phyloP scores from a whole-genome alignment of 2,113 vertebrate genomes.

The Nesospiza acunhae region DNA sequence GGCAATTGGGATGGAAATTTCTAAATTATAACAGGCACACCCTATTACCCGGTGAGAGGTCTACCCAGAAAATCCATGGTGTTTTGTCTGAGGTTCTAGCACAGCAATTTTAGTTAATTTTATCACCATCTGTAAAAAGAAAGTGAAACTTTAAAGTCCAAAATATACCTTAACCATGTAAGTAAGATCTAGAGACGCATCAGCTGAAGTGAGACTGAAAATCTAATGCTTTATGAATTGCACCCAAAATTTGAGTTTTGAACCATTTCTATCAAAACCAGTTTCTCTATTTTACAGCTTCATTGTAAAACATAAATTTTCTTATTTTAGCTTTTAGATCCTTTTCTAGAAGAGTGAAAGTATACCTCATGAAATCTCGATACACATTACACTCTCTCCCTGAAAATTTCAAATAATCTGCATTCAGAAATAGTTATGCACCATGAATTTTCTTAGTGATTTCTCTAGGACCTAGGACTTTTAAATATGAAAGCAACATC shows the following conservation, averaged over 20 bases:
- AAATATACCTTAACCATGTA: not conserved
- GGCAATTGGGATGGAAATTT: not conserved
- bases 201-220: not conserved
- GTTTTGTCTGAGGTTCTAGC: not conserved
- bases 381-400: not conserved
- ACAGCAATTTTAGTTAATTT: not conserved
- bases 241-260: not conserved
- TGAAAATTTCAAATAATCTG: not conserved
- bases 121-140: not conserved
- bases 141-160: not conserved
- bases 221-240: not conserved
- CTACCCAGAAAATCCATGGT: not conserved
- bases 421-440: not conserved
- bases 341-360: not conserved
- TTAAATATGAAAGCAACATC: not conserved
- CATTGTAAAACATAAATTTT: conserved; percentile 2
- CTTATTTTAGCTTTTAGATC: not conserved
- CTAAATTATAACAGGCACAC: not conserved
- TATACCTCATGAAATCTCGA: not conserved
- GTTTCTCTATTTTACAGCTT: conserved; percentile 1
- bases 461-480: not conserved
- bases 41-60: not conserved
- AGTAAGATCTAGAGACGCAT: not conserved
- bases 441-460: not conserved
- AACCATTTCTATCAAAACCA: not conserved